Conservation (phyloP, 2,797 vertebrate genomes). For the Synaphobranchus kaupii region DNA sequence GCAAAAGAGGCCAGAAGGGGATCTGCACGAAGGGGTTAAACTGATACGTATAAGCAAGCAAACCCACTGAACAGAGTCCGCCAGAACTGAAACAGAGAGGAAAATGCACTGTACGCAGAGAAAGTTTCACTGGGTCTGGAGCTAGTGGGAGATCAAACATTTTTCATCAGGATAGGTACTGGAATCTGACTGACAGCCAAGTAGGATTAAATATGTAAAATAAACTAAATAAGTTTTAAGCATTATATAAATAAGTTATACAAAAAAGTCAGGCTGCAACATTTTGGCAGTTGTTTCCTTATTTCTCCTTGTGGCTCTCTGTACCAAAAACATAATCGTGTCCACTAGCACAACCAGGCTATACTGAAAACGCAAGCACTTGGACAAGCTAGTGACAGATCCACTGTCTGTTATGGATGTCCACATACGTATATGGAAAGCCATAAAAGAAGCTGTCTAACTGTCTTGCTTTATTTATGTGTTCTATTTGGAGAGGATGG, state of each 20-base stretch:
- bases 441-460: background rate
- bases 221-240: background rate
- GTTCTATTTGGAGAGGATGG: background rate
- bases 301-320: background rate
- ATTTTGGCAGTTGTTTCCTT: background rate
- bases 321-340: constrained; percentile 3
- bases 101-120: background rate
- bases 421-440: background rate
- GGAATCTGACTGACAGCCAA: background rate
- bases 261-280: background rate
- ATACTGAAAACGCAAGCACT: background rate
- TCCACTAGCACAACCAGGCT: background rate
- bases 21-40: too few species aligned
- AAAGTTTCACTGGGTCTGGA: background rate
- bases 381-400: background rate
- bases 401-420: background rate
- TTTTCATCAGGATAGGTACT: background rate
- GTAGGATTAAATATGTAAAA: background rate
- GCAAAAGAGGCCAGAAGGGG: too few species aligned
- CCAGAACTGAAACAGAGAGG: background rate
- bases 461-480: background rate
- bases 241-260: constrained; percentile 6
- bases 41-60: background rate
- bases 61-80: background rate
- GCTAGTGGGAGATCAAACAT: background rate